A percentile compares a stretch with the other conserved stretches of the same genome.
These are phyloP conservation scores for Emberiza fucata DNA, from an alignment of 2,113 vertebrate species.

Conservation along the genomic window DNA sequence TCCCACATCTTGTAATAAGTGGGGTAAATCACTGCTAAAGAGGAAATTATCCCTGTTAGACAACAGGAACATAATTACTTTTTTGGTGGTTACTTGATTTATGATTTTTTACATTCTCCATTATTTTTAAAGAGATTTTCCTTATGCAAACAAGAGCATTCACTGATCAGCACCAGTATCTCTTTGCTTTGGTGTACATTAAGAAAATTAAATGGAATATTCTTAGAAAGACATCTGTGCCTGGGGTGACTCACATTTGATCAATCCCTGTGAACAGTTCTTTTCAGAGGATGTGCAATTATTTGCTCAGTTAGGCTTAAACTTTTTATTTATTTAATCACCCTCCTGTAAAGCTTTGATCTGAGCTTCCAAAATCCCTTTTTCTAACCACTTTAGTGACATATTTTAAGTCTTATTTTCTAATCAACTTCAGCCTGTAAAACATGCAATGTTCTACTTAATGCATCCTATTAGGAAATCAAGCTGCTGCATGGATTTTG, in stretches of 20 bases:
- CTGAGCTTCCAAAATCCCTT: conserved; percentile 70
- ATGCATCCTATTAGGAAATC: conserved; percentile 76
- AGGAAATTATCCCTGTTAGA: conserved; percentile 32
- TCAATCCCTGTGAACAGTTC: conserved; percentile 70
- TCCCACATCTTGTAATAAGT: not conserved
- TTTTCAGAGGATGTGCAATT: conserved; percentile 81
- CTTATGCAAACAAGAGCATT: conserved; percentile 59
- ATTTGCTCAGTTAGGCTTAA: conserved; percentile 82
- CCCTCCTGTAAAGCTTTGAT: conserved; percentile 79
- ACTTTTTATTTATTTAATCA: conserved; percentile 80
- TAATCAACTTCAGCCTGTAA: conserved; percentile 74
- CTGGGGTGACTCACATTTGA: conserved; percentile 75
- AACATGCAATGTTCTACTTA: conserved; percentile 77
- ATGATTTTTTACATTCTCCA: not conserved
- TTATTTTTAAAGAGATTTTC: conserved; percentile 60
- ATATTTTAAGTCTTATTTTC: conserved; percentile 74
- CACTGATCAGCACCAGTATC: conserved; percentile 56
- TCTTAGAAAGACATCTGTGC: conserved; percentile 78
- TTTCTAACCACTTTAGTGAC: conserved; percentile 73
- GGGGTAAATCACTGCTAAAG: not conserved
- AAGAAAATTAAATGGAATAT: conserved; percentile 75
- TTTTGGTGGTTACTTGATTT: not conserved
- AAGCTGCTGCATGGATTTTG: conserved; percentile 66
- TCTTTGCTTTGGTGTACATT: conserved; percentile 66
- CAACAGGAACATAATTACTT: conserved; percentile 11